Base-by-base conservation (phyloP, 2,888 invertebrate species). In the Allolobophora icterica region DNA sequence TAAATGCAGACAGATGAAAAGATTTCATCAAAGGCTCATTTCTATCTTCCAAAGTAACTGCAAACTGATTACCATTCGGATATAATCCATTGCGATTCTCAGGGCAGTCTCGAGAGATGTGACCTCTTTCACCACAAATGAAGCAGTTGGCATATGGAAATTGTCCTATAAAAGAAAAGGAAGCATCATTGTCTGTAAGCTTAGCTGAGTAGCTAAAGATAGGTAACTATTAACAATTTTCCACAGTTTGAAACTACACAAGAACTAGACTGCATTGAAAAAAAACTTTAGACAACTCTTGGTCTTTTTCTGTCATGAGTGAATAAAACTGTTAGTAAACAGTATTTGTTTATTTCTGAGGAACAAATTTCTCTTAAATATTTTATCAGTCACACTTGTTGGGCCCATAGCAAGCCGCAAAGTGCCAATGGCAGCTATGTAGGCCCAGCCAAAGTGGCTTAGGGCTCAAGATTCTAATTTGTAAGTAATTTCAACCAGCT, bases 71-170 rank as follows among this genome's bases (percentile, higher is more conserved):
- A 94, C 95, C 94, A 95, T 97, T 97, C 0, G 98, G 98, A 96
- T 98, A 98, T 17, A 98, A 95, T 0, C 98, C 98, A 94, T 97
- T 97, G 0, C 97, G 97, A 96, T 98, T 98, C 94, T 98, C 97
- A 8, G 98, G 97, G 95, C 98, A 98, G 94, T 98, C 97, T 92
- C 97, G 96, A 0, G 98, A 97, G 93, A 98, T 97, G 95, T 98
- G 98, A 15, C 98, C 98, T 95, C 97, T 97, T 95, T 98, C 97
- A 91, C 97, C 97, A 95, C 98, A 98, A 93, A 98, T 97, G 94
- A 98, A 98, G 95, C 98, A 98, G 91, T 97, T 97, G 0, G 98
- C 98, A 96, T 97, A 98, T 94, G 97, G 96, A 94, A 97, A 98
- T 91, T 97, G 91, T 30, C 92, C 93, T 95, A 93, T 15, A 92